phyloP scores from a whole-genome alignment of 1,140 invertebrate species.

The Brachionus sp. region DNA sequence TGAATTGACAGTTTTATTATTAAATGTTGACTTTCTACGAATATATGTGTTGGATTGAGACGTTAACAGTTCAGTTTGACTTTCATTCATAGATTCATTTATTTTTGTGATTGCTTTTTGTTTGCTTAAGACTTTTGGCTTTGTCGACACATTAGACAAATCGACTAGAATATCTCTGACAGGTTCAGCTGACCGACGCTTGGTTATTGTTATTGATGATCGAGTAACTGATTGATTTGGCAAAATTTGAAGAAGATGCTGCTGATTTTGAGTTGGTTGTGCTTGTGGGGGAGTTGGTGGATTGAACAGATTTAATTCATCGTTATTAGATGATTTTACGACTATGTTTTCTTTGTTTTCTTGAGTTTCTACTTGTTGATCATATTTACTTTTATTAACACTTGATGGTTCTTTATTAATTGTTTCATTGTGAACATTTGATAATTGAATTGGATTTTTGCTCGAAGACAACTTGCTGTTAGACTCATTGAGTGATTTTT shows the following conservation, averaged over 20 bases:
- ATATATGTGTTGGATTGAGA: constrained; percentile 1
- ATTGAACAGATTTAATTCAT: not conserved
- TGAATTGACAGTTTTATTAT: not conserved
- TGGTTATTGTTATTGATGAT: constrained; percentile 8
- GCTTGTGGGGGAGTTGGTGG: not conserved
- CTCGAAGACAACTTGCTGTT: not conserved
- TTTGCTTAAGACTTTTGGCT: not conserved
- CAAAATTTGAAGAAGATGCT: not conserved
- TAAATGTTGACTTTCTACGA: not conserved
- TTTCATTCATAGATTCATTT: not conserved
- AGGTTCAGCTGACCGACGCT: not conserved
- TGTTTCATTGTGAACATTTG: not conserved
- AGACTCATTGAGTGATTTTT: not conserved
- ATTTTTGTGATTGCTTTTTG: not conserved
- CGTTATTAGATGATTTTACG: not conserved
- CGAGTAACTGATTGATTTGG: not conserved
- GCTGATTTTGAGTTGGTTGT: not conserved
- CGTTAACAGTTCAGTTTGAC: not conserved
- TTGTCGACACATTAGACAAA: not conserved
- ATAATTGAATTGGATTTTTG: not conserved
- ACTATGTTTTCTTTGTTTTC: not conserved
- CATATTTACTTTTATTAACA: not conserved
- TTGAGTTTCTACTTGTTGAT: not conserved
- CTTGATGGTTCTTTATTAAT: not conserved
- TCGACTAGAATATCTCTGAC: not conserved